A percentile compares a stretch with the other conserved stretches of the same genome.
phyloP scores from a whole-genome alignment of 2,888 invertebrate species.

The Eueremaeus valkanovi region DNA sequence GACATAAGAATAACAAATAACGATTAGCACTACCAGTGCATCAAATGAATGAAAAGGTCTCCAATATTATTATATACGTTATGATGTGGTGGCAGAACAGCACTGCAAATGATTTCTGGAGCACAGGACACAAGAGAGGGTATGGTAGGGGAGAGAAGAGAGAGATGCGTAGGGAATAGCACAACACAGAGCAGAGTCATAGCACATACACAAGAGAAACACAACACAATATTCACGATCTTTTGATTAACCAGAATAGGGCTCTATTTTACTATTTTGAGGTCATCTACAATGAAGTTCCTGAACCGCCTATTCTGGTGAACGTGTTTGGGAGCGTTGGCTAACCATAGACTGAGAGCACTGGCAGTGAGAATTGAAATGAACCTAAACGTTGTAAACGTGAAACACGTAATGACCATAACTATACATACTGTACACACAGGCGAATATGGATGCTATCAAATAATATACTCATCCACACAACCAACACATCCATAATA shows the following conservation, averaged over 20 bases:
- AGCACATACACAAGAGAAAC: not conserved
- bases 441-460: no score
- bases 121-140: not conserved
- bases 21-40: conserved; percentile 16
- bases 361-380: not conserved
- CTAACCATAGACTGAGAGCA: not conserved
- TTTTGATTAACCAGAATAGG: conserved; percentile 23
- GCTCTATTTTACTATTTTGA: conserved; percentile 23
- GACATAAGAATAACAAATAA: conserved; percentile 3
- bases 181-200: not conserved
- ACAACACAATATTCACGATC: not conserved
- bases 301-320: conserved; percentile 27
- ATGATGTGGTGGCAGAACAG: not conserved
- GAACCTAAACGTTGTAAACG: not conserved
- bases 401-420: conserved; percentile 26
- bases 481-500: not conserved
- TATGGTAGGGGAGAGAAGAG: not conserved
- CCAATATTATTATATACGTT: not conserved
- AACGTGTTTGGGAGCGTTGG: conserved; percentile 25
- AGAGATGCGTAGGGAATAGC: not conserved
- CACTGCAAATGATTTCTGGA: conserved; percentile 9
- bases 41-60: conserved; percentile 4
- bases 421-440: conserved; percentile 7
- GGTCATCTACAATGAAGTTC: conserved; percentile 8
- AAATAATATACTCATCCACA: no score